Evolutionary conservation across 2,888 invertebrate species (phyloP).

Genomic region (Ypsolopha scabrella): DNA sequence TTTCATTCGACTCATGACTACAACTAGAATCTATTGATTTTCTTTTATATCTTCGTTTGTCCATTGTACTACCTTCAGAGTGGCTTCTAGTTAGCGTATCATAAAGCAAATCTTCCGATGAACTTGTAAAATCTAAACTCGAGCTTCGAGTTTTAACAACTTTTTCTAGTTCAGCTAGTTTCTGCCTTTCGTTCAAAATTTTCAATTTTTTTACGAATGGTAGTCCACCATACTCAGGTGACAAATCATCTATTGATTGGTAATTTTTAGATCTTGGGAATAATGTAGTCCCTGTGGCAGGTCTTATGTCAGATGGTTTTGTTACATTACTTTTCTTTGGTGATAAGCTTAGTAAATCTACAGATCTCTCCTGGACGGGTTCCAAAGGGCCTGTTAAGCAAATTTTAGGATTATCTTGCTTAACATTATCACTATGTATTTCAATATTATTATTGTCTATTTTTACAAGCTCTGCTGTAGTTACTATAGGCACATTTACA

Average conservation of each 20-base stretch:
- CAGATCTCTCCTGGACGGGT: constrained; percentile 55
- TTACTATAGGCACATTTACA: constrained; percentile 46
- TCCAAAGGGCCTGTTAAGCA: constrained; percentile 55
- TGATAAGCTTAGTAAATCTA: constrained; percentile 55
- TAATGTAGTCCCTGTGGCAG: constrained; percentile 29
- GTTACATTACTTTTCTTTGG: constrained; percentile 35
- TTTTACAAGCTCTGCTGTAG: constrained; percentile 58
- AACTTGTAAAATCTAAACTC: constrained; percentile 80
- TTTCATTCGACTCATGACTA: constrained; percentile 78
- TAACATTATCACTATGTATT: constrained; percentile 39
- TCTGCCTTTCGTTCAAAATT: constrained; percentile 89
- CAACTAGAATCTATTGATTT: constrained; percentile 50
- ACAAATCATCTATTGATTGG: constrained; percentile 86
- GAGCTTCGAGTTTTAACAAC: constrained; percentile 83
- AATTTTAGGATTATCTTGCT: constrained; percentile 50
- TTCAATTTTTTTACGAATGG: constrained; percentile 91
- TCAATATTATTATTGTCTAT: constrained; percentile 62
- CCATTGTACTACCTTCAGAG: constrained; percentile 86
- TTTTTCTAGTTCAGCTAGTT: constrained; percentile 83
- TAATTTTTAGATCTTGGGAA: constrained; percentile 74
- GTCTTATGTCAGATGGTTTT: constrained; percentile 30
- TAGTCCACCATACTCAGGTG: constrained; percentile 87
- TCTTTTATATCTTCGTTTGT: constrained; percentile 59
- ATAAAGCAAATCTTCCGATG: constrained; percentile 69
- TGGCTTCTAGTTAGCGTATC: constrained; percentile 79